Evolutionary conservation across 2,113 vertebrate genomes (phyloP).

Genomic region (Trachemys scripta): DNA sequence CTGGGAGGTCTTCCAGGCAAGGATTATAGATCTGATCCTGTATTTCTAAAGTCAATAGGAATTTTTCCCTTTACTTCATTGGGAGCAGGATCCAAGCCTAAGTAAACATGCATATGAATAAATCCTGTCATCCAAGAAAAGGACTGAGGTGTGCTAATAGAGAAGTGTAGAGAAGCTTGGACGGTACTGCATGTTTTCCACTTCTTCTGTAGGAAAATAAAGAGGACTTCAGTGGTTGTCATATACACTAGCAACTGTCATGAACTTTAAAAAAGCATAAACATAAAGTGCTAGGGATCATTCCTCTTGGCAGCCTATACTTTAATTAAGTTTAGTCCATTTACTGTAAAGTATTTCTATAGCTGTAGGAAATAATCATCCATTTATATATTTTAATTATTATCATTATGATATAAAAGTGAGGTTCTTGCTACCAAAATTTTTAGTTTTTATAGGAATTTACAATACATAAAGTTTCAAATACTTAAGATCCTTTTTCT

Average conservation of each 20-base stretch:
- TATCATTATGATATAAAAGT: constrained; percentile 1
- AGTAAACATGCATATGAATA: background rate
- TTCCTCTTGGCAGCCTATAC: background rate
- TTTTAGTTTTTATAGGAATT: background rate
- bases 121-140: background rate
- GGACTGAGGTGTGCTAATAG: background rate
- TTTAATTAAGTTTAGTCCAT: background rate
- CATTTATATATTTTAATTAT: background rate
- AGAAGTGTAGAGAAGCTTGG: background rate
- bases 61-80: background rate
- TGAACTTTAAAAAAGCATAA: background rate
- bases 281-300: background rate
- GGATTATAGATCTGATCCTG: background rate
- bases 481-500: background rate
- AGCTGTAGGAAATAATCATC: background rate
- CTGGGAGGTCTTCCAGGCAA: background rate
- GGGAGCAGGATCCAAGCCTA: constrained; percentile 1
- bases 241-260: background rate
- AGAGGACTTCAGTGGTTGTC: background rate
- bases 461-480: background rate
- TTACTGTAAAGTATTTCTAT: background rate
- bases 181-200: background rate
- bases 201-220: background rate
- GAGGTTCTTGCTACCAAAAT: background rate
- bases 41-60: background rate